Conservation (phyloP, 2,888 invertebrate species). For the Shargacucullia verbasci region DNA sequence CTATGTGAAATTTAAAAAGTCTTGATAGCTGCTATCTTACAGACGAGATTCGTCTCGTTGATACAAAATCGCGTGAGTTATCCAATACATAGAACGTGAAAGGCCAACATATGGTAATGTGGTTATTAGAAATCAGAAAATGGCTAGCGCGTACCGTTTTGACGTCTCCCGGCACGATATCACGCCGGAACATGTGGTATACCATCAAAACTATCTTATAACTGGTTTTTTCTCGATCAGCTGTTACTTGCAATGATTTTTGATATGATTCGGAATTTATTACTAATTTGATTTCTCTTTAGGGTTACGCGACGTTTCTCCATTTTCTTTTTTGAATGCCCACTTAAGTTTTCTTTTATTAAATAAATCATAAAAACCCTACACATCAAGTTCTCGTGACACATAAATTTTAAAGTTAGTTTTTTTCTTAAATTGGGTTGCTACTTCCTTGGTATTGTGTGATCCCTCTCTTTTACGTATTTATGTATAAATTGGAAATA, state of each 20-base stretch:
- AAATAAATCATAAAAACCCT: not conserved
- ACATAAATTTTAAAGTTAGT: not conserved
- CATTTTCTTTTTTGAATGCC: constrained; percentile 22
- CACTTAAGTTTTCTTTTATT: not conserved
- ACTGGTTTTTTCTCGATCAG: constrained; percentile 51
- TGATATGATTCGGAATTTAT: constrained; percentile 21
- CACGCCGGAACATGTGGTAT: constrained; percentile 61
- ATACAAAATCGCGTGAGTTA: constrained; percentile 71
- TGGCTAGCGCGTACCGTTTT: constrained; percentile 64
- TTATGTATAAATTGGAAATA: too few species aligned
- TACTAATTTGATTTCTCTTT: constrained; percentile 47
- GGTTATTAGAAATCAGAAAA: constrained; percentile 83
- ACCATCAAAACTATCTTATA: constrained; percentile 54
- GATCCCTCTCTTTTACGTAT: too few species aligned
- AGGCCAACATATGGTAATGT: constrained; percentile 84
- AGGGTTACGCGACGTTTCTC: constrained; percentile 37
- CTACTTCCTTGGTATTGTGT: too few species aligned
- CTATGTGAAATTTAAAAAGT: too few species aligned
- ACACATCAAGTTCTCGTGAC: not conserved
- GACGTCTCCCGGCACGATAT: constrained; percentile 57
- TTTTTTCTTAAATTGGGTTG: too few species aligned
- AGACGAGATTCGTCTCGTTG: constrained; percentile 18
- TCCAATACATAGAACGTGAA: constrained; percentile 78
- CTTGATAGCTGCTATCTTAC: too few species aligned
- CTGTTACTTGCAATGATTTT: constrained; percentile 55